Percentiles rank a stretch among this genome's conserved stretches.
Evolutionary conservation across 2,113 vertebrate genomes (phyloP).

Genomic region (Boulengeromyrus knoepffleri): DNA sequence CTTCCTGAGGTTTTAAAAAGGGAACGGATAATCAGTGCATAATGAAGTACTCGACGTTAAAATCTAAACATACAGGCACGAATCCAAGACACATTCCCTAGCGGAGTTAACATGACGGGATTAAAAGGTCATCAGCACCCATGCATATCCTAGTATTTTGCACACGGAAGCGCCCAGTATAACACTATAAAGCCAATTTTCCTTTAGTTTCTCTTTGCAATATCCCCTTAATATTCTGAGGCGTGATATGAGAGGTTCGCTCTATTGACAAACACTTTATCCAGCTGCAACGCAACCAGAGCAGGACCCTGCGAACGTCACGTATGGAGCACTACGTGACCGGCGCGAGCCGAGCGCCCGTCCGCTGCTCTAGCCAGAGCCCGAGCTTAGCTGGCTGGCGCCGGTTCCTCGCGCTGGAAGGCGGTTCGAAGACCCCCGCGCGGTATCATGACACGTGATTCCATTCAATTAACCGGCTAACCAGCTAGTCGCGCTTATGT

Average conservation of each 20-base stretch:
- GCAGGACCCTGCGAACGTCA: neutral
- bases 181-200: neutral
- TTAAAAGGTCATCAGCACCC: neutral
- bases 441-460: constrained; percentile 57
- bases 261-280: neutral
- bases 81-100: neutral
- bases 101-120: neutral
- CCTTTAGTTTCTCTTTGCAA: neutral
- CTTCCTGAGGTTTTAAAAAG: constrained; percentile 62
- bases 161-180: neutral
- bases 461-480: neutral
- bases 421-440: neutral
- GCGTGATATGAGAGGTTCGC: neutral
- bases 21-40: neutral
- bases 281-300: neutral
- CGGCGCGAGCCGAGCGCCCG: neutral
- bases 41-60: neutral
- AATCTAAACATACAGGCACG: neutral
- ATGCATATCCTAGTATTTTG: neutral
- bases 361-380: neutral
- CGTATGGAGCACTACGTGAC: neutral
- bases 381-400: neutral
- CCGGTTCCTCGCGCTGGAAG: neutral
- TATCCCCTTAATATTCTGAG: neutral
- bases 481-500: neutral